Base-by-base conservation (phyloP, 2,888 invertebrate species). In the Orchesella flavescens region DNA sequence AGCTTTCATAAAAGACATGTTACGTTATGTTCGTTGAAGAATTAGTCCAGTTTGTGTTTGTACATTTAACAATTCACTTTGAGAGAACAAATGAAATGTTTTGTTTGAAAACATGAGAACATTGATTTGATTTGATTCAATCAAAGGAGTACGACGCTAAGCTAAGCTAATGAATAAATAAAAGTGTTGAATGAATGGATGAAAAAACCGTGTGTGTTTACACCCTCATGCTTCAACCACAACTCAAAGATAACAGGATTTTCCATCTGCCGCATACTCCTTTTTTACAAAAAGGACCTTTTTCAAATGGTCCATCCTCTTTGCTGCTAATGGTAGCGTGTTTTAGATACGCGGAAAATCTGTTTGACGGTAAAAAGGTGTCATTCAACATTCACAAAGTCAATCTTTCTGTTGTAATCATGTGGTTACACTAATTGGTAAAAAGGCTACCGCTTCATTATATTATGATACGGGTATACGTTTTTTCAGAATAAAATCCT, bases 401-500 rank as follows among this genome's bases (percentile, higher is more conserved):
- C 75, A 82, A 75, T 76, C 82, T 53, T 19, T 59, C 59, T 24
- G 46, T 57, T 57, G 65, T 63, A 71, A 63, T 69, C 43, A 72
- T 73, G 83, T 71, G 83, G 83, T 83, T 76, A 72, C 57, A 65
- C 72, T 83, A 83, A 83, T 83, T 63, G 66, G 57, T 72, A 71
- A 59, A 83, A 76, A 83, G 81, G 72, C 23, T 77, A 71, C 76
- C 83, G 83, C 76, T 55, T 17, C 49, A 49, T 4, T 71, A 12
- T 63, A 34, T 34, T 34, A n/a, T 49, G 13, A 9, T 13, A 49
- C 17, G 10, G 7, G 17, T 24, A 34, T 34, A 34, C 71, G 17
- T 53, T 68, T 69, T 53, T n/a, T 53, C 49, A 53, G 24, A 21
- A 17, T 23, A 71, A n/a, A 23, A 55, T 15, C 15, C 24, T 7